These are phyloP conservation scores for Caenorhabditis sp. DNA, from an alignment of 2,888 invertebrate species.

Conservation along the genomic window DNA sequence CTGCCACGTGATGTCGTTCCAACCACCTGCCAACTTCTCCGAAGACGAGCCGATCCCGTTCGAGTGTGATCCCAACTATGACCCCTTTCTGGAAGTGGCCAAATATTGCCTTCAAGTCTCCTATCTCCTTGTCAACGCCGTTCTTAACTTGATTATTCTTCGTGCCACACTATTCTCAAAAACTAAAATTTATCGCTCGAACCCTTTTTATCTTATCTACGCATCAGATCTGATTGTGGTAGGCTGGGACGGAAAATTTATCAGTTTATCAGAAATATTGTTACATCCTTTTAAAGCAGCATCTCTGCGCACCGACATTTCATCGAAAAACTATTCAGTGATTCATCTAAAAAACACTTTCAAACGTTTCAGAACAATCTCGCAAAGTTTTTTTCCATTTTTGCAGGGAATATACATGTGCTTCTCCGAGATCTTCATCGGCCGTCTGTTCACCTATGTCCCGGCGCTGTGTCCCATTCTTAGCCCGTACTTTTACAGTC, in stretches of 20 bases:
- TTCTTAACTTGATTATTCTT: constrained; percentile 14
- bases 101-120: constrained; percentile 22
- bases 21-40: background rate
- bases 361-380: too few relatives aligned
- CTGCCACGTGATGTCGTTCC: background rate
- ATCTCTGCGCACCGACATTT: too few relatives aligned
- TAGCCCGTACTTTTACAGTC: constrained; percentile 13
- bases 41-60: constrained; percentile 17
- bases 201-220: constrained; percentile 35
- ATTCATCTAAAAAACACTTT: too few relatives aligned
- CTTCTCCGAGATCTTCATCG: constrained; percentile 20
- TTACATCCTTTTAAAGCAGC: too few relatives aligned
- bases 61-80: constrained; percentile 11
- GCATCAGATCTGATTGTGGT: constrained; percentile 33
- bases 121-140: constrained; percentile 14
- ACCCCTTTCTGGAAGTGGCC: background rate
- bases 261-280: too few relatives aligned
- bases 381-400: too few relatives aligned
- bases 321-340: too few relatives aligned
- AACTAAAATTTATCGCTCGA: background rate
- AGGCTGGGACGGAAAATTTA: too few relatives aligned
- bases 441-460: constrained; percentile 23
- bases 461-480: constrained; percentile 22
- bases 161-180: constrained; percentile 7
- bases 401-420: constrained; percentile 38